These are phyloP conservation scores for Spialia ferax DNA, from an alignment of 2,888 invertebrate genomes.

Conservation along the genomic window DNA sequence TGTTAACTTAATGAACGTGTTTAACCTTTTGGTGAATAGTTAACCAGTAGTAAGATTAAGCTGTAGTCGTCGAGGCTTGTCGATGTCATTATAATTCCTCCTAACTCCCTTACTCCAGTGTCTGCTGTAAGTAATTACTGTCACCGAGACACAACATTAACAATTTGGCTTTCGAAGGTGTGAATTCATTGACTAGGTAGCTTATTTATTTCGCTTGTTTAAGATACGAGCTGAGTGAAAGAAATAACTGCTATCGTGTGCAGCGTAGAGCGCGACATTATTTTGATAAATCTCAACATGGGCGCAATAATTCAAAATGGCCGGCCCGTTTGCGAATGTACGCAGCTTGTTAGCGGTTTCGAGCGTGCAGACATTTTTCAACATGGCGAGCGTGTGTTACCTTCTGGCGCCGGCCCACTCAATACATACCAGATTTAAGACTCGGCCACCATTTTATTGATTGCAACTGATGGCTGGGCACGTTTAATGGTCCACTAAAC, in stretches of 20 bases:
- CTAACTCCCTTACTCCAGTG: conserved; percentile 52
- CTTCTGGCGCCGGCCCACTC: conserved; percentile 66
- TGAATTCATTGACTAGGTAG: conserved; percentile 65
- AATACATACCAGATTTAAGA: conserved; percentile 63
- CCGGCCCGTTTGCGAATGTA: conserved; percentile 20
- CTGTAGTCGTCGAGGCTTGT: conserved; percentile 49
- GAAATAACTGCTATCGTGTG: conserved; percentile 56
- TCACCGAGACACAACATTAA: conserved; percentile 57
- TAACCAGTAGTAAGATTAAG: conserved; percentile 51
- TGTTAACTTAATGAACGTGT: conserved; percentile 38
- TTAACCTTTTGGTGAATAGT: conserved; percentile 36
- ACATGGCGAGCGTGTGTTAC: conserved; percentile 58
- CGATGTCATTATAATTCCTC: conserved; percentile 51
- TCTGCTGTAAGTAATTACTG: conserved; percentile 58
- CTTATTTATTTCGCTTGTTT: conserved; percentile 61
- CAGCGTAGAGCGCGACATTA: conserved; percentile 44
- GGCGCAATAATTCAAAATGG: conserved; percentile 61
- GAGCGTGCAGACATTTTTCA: conserved; percentile 60
- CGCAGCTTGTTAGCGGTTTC: conserved; percentile 59
- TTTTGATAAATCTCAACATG: conserved; percentile 56
- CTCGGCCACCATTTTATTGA: conserved; percentile 59
- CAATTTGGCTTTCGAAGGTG: conserved; percentile 63
- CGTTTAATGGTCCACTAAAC: conserved; percentile 38
- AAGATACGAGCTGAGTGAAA: conserved; percentile 24
- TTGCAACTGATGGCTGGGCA: conserved; percentile 38